Conservation (phyloP, 2,888 invertebrate species). For the Atherix ibis region DNA sequence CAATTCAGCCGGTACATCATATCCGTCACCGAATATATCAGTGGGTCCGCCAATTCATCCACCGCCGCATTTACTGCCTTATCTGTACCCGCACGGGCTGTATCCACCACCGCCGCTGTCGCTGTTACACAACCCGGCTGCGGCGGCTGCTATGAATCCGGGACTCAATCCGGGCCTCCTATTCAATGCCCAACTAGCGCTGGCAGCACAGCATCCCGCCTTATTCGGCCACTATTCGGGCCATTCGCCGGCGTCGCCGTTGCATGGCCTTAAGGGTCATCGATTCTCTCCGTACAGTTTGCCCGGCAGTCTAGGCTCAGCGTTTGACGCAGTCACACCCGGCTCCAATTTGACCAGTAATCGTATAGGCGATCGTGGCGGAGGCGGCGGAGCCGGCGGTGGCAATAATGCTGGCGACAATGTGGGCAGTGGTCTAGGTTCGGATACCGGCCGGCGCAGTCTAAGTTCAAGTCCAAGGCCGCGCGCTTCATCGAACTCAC, state of each 20-base stretch:
- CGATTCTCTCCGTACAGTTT: conserved; percentile 82
- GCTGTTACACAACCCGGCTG: conserved; percentile 42
- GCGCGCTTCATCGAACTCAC: conserved; percentile 31
- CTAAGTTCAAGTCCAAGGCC: conserved; percentile 30
- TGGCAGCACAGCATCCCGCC: conserved; percentile 75
- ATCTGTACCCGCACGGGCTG: conserved; percentile 79
- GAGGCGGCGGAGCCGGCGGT: conserved; percentile 6
- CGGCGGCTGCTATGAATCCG: conserved; percentile 38
- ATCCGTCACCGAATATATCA: conserved; percentile 83
- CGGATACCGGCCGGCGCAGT: conserved; percentile 27
- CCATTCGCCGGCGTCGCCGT: conserved; percentile 51
- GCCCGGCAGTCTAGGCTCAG: conserved; percentile 62
- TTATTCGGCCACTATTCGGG: conserved; percentile 53
- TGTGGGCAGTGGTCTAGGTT: conserved; percentile 2
- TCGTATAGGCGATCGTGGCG: conserved; percentile 6
- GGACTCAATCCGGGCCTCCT: conserved; percentile 68
- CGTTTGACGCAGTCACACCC: conserved; percentile 81
- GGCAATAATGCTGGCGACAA: conserved; percentile 1
- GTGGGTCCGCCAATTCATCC: conserved; percentile 89
- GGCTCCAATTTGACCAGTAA: conserved; percentile 34
- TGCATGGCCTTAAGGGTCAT: conserved; percentile 56
- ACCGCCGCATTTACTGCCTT: conserved; percentile 74
- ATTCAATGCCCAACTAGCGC: conserved; percentile 75
- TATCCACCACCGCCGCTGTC: conserved; percentile 66
- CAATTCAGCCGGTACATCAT: conserved; percentile 40